Evolutionary conservation across 2,888 invertebrate genomes (phyloP).

Genomic region (Sinodicranocentrus sp.): DNA sequence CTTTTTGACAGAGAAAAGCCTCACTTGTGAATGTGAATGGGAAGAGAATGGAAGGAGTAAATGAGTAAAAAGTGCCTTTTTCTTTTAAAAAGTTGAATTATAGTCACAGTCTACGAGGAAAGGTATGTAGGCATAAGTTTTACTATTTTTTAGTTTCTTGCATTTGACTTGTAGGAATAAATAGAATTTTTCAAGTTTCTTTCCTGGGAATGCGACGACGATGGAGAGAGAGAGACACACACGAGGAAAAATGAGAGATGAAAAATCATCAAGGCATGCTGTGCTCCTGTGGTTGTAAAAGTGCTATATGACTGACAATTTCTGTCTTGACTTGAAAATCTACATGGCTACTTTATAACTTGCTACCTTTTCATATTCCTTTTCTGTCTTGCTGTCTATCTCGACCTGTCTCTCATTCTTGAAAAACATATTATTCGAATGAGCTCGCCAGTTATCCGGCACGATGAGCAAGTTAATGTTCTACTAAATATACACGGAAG

Average conservation of each 20-base stretch:
- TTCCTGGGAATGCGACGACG: constrained; percentile 35
- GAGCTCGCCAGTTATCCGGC: constrained; percentile 33
- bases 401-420: constrained; percentile 22
- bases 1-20: constrained; percentile 52
- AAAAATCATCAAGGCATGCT: constrained; percentile 61
- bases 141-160: too few species aligned
- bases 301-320: constrained; percentile 46
- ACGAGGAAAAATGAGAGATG: constrained; percentile 43
- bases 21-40: constrained; percentile 29
- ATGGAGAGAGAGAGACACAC: constrained; percentile 14
- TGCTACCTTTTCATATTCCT: not conserved
- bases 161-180: constrained; percentile 31
- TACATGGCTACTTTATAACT: constrained; percentile 21
- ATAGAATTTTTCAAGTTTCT: constrained; percentile 19
- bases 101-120: not conserved
- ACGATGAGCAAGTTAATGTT: constrained; percentile 57
- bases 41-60: constrained; percentile 34
- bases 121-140: not conserved
- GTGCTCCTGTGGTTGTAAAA: constrained; percentile 48
- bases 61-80: constrained; percentile 52
- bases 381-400: constrained; percentile 14
- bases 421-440: constrained; percentile 30
- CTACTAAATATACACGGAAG: constrained; percentile 36
- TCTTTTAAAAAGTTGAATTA: constrained; percentile 29
- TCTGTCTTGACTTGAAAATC: not conserved